A percentile compares a stretch with the other conserved stretches of the same genome.
Conservation (phyloP, 1,140 invertebrate genomes). For the Drosophila takahashii region DNA sequence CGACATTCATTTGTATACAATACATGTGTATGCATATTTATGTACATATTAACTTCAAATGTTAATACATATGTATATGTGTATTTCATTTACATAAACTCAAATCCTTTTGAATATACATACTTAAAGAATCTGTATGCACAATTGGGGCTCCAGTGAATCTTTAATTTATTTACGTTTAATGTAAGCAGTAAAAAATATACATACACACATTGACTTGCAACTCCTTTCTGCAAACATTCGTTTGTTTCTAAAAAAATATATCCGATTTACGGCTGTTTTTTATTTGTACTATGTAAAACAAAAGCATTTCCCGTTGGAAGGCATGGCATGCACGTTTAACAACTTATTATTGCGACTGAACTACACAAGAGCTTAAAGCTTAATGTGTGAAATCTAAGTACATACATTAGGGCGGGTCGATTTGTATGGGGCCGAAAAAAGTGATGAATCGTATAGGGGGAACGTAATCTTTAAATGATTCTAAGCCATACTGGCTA, state of each 20-base stretch:
- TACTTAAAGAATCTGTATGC: neutral
- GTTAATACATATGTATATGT: no score
- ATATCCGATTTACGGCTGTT: neutral
- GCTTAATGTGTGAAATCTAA: neutral
- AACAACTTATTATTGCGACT: neutral
- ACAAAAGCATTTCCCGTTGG: neutral
- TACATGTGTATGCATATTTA: neutral
- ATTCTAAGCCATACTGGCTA: no score
- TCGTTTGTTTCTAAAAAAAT: neutral
- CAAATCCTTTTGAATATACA: no score
- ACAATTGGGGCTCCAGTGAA: neutral
- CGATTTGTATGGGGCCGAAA: no score
- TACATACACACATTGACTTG: neutral
- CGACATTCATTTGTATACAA: neutral
- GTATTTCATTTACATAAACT: no score
- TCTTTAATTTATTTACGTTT: neutral
- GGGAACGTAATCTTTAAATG: no score
- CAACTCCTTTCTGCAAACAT: neutral
- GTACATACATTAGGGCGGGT: no score
- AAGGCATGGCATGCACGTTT: neutral
- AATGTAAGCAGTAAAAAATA: no score
- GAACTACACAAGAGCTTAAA: slow-evolving; percentile 2
- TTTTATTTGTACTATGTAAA: neutral
- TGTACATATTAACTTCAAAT: neutral
- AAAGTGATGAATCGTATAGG: no score